A percentile compares a stretch with the other conserved stretches of the same genome.
Conservation (phyloP, 1,140 invertebrate species). For the Protaetia brevitarsis region DNA sequence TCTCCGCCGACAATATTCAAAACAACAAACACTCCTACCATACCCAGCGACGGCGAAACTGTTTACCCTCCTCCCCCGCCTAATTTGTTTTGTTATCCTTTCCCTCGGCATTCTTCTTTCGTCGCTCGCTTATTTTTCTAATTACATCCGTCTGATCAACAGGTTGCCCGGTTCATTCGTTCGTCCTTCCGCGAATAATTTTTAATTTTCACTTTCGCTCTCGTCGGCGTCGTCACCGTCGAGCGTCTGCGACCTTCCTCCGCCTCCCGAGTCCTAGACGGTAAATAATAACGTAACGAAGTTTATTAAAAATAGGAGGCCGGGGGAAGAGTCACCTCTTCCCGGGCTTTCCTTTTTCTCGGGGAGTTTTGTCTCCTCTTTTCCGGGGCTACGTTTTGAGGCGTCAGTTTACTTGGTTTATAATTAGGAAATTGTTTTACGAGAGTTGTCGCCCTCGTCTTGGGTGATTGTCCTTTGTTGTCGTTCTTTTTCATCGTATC, state of each 20-base stretch:
- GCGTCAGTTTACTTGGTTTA: not conserved
- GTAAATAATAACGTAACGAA: slow-evolving; percentile 23
- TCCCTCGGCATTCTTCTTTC: slow-evolving; percentile 10
- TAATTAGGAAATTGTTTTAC: slow-evolving; percentile 18
- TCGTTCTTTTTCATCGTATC: slow-evolving; percentile 2
- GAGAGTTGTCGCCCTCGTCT: not conserved
- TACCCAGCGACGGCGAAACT: not conserved
- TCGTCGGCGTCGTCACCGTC: not conserved
- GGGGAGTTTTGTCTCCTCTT: not conserved
- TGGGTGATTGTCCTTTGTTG: slow-evolving; percentile 9
- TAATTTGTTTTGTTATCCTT: slow-evolving; percentile 20
- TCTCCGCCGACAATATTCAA: not conserved
- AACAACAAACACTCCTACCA: slow-evolving; percentile 2
- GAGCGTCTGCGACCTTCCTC: not conserved
- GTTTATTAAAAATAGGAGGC: slow-evolving; percentile 22
- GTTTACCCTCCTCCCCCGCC: not conserved
- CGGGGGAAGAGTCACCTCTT: not conserved
- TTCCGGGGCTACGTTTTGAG: not conserved
- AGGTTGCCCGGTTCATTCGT: slow-evolving; percentile 20
- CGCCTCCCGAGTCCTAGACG: not conserved
- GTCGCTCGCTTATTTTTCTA: slow-evolving; percentile 20
- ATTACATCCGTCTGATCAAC: slow-evolving; percentile 21
- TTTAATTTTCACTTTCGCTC: slow-evolving; percentile 20
- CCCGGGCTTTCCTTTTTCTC: not conserved
- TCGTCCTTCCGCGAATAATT: slow-evolving; percentile 21